phyloP scores from a whole-genome alignment of 2,113 vertebrate species.

The Cygnus atratus region DNA sequence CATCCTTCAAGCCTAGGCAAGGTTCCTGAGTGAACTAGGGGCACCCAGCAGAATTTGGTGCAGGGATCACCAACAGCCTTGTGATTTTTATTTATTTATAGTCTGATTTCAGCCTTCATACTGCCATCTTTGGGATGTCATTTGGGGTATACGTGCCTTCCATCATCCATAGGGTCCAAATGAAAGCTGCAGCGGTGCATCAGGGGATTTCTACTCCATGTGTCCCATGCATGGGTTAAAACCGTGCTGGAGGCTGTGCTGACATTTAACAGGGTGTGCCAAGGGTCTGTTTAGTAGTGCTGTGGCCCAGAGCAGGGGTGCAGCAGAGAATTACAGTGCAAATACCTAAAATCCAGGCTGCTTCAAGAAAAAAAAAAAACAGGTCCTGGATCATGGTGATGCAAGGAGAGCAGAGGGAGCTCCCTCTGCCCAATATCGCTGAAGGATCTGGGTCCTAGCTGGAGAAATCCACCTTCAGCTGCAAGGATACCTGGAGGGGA shows the following conservation, averaged over 20 bases:
- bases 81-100: background rate
- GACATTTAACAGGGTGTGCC: background rate
- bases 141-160: background rate
- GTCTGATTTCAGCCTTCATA: background rate
- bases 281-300: background rate
- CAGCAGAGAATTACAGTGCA: background rate
- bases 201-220: background rate
- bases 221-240: background rate
- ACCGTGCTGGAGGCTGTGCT: background rate
- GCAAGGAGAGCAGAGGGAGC: background rate
- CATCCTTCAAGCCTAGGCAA: background rate
- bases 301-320: background rate
- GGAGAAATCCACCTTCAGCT: background rate
- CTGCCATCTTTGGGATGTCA: background rate
- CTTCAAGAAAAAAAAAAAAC: background rate
- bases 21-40: background rate
- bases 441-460: background rate
- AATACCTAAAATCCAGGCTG: background rate
- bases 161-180: background rate
- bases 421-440: background rate
- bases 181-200: background rate
- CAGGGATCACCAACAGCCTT: background rate
- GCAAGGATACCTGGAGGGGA: background rate
- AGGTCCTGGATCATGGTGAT: accelerated
- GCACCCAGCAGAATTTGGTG: background rate